These are phyloP conservation scores for Oceanodroma tethys DNA, from an alignment of 2,113 vertebrate genomes.

Conservation along the genomic window DNA sequence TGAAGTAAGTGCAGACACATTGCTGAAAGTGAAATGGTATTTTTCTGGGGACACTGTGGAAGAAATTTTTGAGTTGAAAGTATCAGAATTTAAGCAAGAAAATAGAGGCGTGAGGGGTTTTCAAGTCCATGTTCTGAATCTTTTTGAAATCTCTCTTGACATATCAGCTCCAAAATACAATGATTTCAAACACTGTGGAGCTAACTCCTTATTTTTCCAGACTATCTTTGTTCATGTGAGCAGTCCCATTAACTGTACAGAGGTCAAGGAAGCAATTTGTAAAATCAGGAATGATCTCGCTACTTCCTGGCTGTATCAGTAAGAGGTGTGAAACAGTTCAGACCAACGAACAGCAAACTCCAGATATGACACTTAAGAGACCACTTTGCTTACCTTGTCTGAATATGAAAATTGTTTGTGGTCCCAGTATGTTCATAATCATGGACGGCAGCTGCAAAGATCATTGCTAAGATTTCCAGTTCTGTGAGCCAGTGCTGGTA, in stretches of 20 bases:
- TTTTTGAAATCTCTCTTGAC: neutral
- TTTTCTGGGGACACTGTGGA: neutral
- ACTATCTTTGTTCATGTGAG: neutral
- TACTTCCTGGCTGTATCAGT: neutral
- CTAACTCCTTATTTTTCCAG: neutral
- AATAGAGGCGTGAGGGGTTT: neutral
- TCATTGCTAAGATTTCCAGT: conserved; percentile 98
- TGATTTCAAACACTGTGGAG: neutral
- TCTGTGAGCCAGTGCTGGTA: conserved; percentile 95
- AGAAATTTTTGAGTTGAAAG: neutral
- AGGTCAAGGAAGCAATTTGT: neutral
- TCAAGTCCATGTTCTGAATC: neutral
- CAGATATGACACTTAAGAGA: neutral
- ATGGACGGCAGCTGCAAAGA: conserved; percentile 96
- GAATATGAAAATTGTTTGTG: conserved; percentile 98
- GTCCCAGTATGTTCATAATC: conserved; percentile 99
- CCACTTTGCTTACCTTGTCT: conserved; percentile 83
- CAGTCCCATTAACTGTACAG: neutral
- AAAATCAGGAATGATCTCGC: neutral
- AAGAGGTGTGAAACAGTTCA: neutral
- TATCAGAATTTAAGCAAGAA: neutral
- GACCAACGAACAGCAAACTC: neutral
- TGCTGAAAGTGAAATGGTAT: neutral
- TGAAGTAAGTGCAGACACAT: neutral
- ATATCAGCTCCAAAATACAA: neutral